Conservation (phyloP, 1,140 invertebrate genomes). For the Copidosoma floridanum region DNA sequence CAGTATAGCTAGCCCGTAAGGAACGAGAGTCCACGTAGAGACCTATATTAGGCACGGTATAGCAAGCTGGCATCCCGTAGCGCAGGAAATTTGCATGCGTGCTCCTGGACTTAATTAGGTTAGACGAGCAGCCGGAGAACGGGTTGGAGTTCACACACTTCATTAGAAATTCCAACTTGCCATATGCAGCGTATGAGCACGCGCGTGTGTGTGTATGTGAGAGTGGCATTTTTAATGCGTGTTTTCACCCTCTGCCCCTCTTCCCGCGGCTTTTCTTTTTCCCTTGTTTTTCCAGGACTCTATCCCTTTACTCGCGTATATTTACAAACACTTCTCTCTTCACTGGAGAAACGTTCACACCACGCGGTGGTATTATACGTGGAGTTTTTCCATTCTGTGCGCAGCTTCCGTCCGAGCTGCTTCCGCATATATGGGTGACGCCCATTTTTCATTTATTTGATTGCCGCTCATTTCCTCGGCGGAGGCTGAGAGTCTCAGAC, state of each 20-base stretch:
- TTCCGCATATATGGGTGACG: no score
- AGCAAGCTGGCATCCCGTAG: conserved; percentile 35
- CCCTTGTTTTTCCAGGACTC: neutral
- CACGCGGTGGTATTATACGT: no score
- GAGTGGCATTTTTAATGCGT: no score
- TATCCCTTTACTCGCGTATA: conserved; percentile 1
- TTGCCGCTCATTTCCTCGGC: conserved; percentile 3
- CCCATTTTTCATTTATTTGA: conserved; percentile 22
- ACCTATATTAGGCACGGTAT: no score
- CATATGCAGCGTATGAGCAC: no score
- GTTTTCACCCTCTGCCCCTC: neutral
- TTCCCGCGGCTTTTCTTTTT: neutral
- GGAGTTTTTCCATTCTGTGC: no score
- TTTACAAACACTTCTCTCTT: conserved; percentile 5
- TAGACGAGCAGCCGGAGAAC: conserved; percentile 24
- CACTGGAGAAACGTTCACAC: neutral
- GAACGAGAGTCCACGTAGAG: no score
- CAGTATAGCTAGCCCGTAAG: no score
- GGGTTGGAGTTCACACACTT: conserved; percentile 37
- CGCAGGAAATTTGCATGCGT: conserved; percentile 37
- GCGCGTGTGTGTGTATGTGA: no score
- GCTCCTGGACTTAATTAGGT: conserved; percentile 39
- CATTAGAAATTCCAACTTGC: conserved; percentile 34
- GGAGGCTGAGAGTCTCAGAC: neutral
- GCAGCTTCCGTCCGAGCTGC: no score